A percentile compares a stretch with the other conserved stretches of the same genome.
phyloP scores from a whole-genome alignment of 1,140 invertebrate genomes.

The Vollenhovia emeryi region DNA sequence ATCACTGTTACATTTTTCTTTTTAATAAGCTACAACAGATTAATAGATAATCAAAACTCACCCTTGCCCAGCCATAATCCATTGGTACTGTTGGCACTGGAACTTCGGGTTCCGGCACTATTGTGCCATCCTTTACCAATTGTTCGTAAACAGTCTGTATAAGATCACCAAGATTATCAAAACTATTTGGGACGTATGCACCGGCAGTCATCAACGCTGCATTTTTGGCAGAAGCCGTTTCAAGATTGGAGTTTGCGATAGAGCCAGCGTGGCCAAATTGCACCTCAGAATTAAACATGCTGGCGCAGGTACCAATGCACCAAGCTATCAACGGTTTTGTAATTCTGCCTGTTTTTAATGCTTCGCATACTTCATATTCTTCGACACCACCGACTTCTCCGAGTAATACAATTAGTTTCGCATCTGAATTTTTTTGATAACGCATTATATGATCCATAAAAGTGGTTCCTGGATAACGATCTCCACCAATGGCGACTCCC shows the following conservation, averaged over 20 bases:
- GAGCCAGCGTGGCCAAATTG: conserved; percentile 99
- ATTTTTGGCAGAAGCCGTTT: conserved; percentile 98
- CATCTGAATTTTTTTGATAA: conserved; percentile 90
- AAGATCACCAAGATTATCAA: conserved; percentile 94
- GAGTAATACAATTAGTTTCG: conserved; percentile 98
- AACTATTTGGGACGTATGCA: conserved; percentile 96
- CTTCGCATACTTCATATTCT: conserved; percentile 98
- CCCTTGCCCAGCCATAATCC: conserved; percentile 99
- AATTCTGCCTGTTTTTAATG: conserved; percentile 92
- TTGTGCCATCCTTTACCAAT: conserved; percentile 92
- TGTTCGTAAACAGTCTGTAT: conserved; percentile 92
- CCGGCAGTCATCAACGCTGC: conserved; percentile 92
- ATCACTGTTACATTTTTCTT: not conserved
- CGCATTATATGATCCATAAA: conserved; percentile 99
- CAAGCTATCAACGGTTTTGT: conserved; percentile 98
- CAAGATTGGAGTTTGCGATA: conserved; percentile 97
- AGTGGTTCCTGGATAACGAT: conserved; percentile 98
- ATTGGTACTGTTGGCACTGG: conserved; percentile 99
- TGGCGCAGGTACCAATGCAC: conserved; percentile 98
- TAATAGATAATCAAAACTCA: conserved; percentile 79
- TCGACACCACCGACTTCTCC: conserved; percentile 99
- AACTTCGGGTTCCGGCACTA: conserved; percentile 95
- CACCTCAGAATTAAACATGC: conserved; percentile 99
- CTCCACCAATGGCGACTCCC: conserved; percentile 99
- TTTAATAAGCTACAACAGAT: not conserved